A percentile compares a stretch with the other conserved stretches of the same genome.
phyloP scores from a whole-genome alignment of 2,888 invertebrate genomes.

The Apeira syringaria region DNA sequence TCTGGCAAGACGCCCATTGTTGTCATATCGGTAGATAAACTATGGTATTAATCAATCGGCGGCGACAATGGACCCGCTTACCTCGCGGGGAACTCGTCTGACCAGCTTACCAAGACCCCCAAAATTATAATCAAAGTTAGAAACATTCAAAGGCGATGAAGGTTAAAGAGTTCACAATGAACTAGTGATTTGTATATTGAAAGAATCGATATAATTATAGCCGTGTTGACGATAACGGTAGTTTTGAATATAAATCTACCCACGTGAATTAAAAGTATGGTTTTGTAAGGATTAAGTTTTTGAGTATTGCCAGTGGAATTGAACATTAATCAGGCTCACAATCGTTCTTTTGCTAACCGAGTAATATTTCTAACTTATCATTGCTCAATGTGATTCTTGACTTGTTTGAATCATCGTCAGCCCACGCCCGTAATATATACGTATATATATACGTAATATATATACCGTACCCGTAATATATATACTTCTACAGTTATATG shows the following conservation, averaged over 20 bases:
- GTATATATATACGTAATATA: too few species aligned
- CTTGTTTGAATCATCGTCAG: neutral
- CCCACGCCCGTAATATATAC: too few species aligned
- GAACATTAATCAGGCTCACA: neutral
- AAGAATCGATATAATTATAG: constrained; percentile 22
- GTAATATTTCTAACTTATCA: too few species aligned
- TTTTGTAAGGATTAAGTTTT: neutral
- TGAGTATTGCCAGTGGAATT: neutral
- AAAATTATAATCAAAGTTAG: constrained; percentile 6
- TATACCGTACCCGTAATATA: too few species aligned
- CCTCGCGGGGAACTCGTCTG: constrained; percentile 54
- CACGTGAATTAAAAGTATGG: neutral
- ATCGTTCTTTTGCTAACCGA: neutral
- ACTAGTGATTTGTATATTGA: constrained; percentile 3
- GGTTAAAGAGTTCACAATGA: constrained; percentile 5
- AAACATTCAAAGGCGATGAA: neutral
- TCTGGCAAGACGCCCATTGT: constrained; percentile 67
- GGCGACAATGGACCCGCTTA: constrained; percentile 72
- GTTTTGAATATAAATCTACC: constrained; percentile 16
- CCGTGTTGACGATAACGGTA: constrained; percentile 23
- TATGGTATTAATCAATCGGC: constrained; percentile 75
- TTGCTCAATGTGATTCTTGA: too few species aligned
- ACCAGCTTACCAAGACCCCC: constrained; percentile 50
- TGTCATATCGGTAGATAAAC: constrained; percentile 81
- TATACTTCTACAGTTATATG: too few species aligned